phyloP scores from a whole-genome alignment of 2,888 invertebrate species.

The Leptinotarsa tumamoca region DNA sequence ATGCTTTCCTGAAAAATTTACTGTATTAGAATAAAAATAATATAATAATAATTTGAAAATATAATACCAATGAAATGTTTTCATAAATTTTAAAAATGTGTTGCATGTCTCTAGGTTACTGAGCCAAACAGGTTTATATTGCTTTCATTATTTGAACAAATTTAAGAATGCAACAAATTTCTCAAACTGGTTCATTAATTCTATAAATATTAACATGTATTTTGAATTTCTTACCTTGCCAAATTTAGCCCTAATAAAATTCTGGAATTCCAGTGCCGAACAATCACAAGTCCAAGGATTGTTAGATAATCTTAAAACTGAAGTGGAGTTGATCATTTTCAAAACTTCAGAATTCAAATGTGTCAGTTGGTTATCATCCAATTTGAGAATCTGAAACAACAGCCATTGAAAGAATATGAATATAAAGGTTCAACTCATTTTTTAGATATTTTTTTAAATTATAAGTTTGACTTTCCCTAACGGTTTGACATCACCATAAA shows the following conservation, averaged over 20 bases:
- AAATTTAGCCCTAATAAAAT: conserved; percentile 37
- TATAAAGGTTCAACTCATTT: too few species aligned
- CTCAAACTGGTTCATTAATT: not conserved
- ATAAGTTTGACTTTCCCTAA: too few species aligned
- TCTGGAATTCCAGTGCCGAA: conserved; percentile 57
- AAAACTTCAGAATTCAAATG: conserved; percentile 65
- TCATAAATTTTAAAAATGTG: too few species aligned
- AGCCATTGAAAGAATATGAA: not conserved
- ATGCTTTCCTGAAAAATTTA: conserved; percentile 4
- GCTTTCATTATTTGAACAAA: too few species aligned
- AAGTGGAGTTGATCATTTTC: conserved; percentile 61
- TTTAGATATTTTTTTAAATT: too few species aligned
- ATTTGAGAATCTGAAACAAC: conserved; percentile 64
- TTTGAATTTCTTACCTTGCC: not conserved
- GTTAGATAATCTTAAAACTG: conserved; percentile 59
- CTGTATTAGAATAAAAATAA: not conserved
- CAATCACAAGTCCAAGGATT: conserved; percentile 76
- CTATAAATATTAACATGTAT: too few species aligned
- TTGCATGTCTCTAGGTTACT: too few species aligned
- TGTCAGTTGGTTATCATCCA: conserved; percentile 71
- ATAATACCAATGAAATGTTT: too few species aligned
- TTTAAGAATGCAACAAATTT: not conserved
- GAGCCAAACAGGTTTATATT: too few species aligned
- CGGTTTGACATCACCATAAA: too few species aligned
- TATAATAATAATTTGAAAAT: too few species aligned